Conservation (phyloP, 2,888 invertebrate species). For the Rhopalosiphum nymphaeae region DNA sequence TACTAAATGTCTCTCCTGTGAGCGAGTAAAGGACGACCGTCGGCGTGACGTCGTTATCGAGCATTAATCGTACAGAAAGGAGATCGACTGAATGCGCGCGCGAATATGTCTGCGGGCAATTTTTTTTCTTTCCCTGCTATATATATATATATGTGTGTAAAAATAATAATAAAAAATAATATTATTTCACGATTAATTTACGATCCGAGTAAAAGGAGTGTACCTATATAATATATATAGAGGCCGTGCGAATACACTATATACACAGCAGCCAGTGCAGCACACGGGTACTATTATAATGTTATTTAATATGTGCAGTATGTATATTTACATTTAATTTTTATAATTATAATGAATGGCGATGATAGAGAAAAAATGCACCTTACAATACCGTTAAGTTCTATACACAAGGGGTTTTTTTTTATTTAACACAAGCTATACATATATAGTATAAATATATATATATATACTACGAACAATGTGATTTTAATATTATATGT, state of each 20-base stretch:
- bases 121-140: neutral
- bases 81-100: neutral
- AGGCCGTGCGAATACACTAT: neutral
- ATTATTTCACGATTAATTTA: slow-evolving; percentile 46
- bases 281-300: neutral
- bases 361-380: slow-evolving; percentile 2
- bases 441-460: neutral
- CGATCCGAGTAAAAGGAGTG: neutral
- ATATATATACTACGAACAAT: neutral
- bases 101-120: neutral
- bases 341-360: neutral
- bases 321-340: neutral
- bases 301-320: neutral
- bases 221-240: neutral
- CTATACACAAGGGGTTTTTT: neutral
- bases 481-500: neutral
- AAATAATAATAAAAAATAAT: slow-evolving; percentile 39
- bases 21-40: neutral
- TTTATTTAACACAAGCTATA: neutral
- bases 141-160: neutral
- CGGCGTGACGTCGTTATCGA: slow-evolving; percentile 24
- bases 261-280: neutral
- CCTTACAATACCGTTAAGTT: slow-evolving; percentile 7
- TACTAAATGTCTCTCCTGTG: neutral
- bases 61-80: neutral